Conservation (phyloP, 2,797 vertebrate species). For the Oryzias dopingdopingensis region DNA sequence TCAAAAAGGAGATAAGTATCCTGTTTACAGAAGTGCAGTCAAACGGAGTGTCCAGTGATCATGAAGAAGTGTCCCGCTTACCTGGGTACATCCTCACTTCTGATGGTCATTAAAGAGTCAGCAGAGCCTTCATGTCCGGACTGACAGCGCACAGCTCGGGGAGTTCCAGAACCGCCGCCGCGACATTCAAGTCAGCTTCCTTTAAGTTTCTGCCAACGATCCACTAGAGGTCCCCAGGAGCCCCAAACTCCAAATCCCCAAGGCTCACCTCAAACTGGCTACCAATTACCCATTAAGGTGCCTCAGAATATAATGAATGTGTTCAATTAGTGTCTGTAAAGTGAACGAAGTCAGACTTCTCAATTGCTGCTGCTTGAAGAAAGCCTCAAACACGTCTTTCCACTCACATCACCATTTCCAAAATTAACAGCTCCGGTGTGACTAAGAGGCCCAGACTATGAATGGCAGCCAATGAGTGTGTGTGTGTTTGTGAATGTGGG, state of each 20-base stretch:
- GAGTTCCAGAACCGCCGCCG: slow-evolving; percentile 6
- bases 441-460: slow-evolving; percentile 21
- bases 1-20: not conserved
- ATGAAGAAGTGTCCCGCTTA: slow-evolving; percentile 29
- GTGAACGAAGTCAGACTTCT: not conserved
- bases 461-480: not conserved
- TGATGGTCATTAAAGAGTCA: slow-evolving; percentile 1
- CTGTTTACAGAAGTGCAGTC: no score
- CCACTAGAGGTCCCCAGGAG: slow-evolving; percentile 46
- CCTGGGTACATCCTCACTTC: slow-evolving; percentile 60
- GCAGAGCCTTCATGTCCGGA: slow-evolving; percentile 6
- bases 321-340: not conserved
- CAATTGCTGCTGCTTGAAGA: not conserved
- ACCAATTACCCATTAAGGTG: not conserved
- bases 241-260: not conserved
- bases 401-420: slow-evolving; percentile 28
- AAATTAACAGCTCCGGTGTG: slow-evolving; percentile 17
- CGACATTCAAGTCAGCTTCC: not conserved
- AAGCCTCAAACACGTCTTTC: slow-evolving; percentile 2
- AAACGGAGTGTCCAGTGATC: not conserved
- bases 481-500: not conserved
- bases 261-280: not conserved
- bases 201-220: not conserved
- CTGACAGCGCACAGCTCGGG: not conserved
- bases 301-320: not conserved